Percentiles rank a stretch among this genome's conserved stretches.
Conservation (phyloP, 2,797 vertebrate genomes). For the Enteromius unitaeniatus region DNA sequence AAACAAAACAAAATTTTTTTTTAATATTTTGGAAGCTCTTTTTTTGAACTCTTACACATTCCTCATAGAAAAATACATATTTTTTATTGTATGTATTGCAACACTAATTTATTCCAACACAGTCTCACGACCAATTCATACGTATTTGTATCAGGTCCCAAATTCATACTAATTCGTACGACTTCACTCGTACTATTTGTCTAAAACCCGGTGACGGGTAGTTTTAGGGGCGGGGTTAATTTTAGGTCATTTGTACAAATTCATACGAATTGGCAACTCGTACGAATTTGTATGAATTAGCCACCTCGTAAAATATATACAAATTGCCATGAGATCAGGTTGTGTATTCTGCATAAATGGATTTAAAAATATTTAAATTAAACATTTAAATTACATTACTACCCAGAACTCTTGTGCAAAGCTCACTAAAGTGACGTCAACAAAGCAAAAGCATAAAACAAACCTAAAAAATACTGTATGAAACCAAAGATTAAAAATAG, state of each 20-base stretch:
- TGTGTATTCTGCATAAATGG: neutral
- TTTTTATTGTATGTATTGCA: neutral
- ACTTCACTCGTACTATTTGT: too few species aligned
- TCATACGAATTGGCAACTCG: too few species aligned
- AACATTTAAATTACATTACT: neutral
- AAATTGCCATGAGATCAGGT: too few species aligned
- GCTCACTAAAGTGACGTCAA: neutral
- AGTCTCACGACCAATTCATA: too few species aligned
- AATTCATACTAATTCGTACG: too few species aligned
- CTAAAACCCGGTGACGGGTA: too few species aligned
- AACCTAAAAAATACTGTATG: neutral
- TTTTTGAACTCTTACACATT: neutral
- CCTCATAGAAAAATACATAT: neutral
- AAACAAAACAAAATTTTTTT: neutral
- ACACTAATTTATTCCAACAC: neutral
- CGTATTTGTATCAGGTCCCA: too few species aligned
- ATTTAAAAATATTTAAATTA: neutral
- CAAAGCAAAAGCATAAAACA: neutral
- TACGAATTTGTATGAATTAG: too few species aligned
- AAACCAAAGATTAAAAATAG: conserved; percentile 18
- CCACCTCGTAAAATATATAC: too few species aligned
- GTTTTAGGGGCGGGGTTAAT: too few species aligned
- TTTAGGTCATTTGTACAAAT: too few species aligned
- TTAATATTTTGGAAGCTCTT: neutral
- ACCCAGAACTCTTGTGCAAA: neutral